Percentiles rank a stretch among this genome's conserved stretches.
phyloP scores from a whole-genome alignment of 2,888 invertebrate genomes.

The Aelia acuminata region DNA sequence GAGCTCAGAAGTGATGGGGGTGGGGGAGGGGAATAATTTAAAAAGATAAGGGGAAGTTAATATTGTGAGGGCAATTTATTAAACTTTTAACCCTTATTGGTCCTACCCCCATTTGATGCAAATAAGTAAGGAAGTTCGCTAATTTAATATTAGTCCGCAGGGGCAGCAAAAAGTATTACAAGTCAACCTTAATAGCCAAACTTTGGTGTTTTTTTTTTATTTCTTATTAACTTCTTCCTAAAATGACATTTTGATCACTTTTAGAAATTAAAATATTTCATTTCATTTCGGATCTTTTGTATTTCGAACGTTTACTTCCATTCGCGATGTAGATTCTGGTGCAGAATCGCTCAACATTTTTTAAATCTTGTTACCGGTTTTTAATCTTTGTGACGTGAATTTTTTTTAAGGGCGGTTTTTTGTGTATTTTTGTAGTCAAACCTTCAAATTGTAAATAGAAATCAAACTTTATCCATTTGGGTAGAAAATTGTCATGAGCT shows the following conservation, averaged over 20 bases:
- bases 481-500: no score
- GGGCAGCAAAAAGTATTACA: conserved; percentile 5
- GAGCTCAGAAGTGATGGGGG: no score
- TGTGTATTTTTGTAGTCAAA: no score
- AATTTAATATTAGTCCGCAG: conserved; percentile 41
- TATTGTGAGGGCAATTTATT: not conserved
- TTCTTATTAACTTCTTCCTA: not conserved
- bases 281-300: not conserved
- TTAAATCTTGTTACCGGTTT: not conserved
- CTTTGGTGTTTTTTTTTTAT: not conserved
- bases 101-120: conserved; percentile 18
- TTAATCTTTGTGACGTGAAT: no score
- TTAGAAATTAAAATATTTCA: not conserved
- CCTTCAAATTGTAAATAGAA: no score
- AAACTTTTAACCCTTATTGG: conserved; percentile 34
- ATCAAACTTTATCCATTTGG: no score
- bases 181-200: conserved; percentile 34
- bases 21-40: conserved; percentile 10
- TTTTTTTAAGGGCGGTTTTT: no score
- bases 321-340: not conserved
- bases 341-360: not conserved
- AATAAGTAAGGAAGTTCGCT: conserved; percentile 39
- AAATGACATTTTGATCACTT: conserved; percentile 3
- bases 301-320: not conserved
- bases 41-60: conserved; percentile 47